These are phyloP conservation scores for Cuniculus paca DNA, from an alignment of 2,797 vertebrate genomes.

Conservation along the genomic window DNA sequence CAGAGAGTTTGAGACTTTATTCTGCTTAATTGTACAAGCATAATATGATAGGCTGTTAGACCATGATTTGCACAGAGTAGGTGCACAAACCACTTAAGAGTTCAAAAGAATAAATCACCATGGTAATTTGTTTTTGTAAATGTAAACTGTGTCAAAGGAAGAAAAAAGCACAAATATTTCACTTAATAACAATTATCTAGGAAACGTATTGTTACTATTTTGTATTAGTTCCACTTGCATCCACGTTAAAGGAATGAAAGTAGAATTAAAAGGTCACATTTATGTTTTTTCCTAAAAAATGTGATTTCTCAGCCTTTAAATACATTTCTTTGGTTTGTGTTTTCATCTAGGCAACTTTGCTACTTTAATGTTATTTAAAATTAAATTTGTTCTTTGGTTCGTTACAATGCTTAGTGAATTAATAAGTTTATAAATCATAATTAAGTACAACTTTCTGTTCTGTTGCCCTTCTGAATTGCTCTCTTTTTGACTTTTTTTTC, in stretches of 20 bases:
- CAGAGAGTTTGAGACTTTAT: neutral
- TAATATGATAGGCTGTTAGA: neutral
- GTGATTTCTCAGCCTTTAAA: conserved; percentile 73
- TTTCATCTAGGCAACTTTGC: conserved; percentile 74
- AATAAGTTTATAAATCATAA: conserved; percentile 87
- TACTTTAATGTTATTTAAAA: conserved; percentile 78
- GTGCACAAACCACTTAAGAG: neutral
- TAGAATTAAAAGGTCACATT: conserved; percentile 76
- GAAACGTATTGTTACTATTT: conserved; percentile 68
- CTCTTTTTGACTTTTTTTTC: conserved; percentile 69
- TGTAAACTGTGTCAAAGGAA: conserved; percentile 47
- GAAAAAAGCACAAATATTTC: conserved; percentile 32
- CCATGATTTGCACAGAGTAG: neutral
- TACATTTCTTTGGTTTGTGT: conserved; percentile 65
- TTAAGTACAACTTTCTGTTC: conserved; percentile 84
- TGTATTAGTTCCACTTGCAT: conserved; percentile 71
- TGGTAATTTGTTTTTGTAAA: neutral
- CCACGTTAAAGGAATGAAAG: conserved; percentile 72
- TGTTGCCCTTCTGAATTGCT: conserved; percentile 79
- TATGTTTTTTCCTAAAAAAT: conserved; percentile 71
- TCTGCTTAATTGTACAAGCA: neutral
- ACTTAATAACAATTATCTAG: conserved; percentile 71
- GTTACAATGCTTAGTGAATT: conserved; percentile 84
- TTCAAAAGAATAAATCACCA: conserved; percentile 29
- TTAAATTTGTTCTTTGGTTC: conserved; percentile 83